Evolutionary conservation across 2,797 vertebrate species (phyloP), one percentile per base, ranked within the genome.

Genomic region (Danio tinwini): DNA sequence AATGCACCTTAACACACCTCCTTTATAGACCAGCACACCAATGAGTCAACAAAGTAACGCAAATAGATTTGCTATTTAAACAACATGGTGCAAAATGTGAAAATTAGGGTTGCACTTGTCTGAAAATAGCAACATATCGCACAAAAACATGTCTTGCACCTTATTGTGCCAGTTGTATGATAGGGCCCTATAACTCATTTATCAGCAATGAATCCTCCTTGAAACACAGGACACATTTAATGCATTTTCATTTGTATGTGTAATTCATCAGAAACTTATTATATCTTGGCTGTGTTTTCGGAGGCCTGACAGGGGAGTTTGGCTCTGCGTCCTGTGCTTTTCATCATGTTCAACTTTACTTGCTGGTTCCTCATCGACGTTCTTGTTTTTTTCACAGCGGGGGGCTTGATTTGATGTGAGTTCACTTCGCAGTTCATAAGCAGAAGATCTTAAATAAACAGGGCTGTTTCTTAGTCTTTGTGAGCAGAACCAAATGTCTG

Each of bases 241-340:
- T 68, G 72, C 53, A 19, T 81, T 17, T 53, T 49, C 74, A 39
- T 52, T 74, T 82, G 68, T 82, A 75, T 40, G 62, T 84, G 78
- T 80, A 74, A 83, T 75, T 86, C 83, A 84, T 80, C 76, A 85
- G 78, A 82, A 80, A 73, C 83, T 85, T 74, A 78, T 85, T 81
- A 52, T 71, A 55, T 59, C 56, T 84, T 78, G 83, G 81, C 77
- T 19, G 39, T 14, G 49, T 40, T 56, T 77, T 53, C 55, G 29
- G 29, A 17, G 81, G 68, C 55, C 61, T 62, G 47, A 49, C 62
- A 11, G 39, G 68, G 67, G 62, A 29, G 64, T 64, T 71, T 67
- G 61, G 44, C 63, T 80, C 59, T 62, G 55, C 52, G 39, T 80
- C 82, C 81, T 82, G 64, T 83, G 82, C 71, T 82, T 86, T 82